phyloP scores from a whole-genome alignment of 2,113 vertebrate genomes.

The Prolemur simus region DNA sequence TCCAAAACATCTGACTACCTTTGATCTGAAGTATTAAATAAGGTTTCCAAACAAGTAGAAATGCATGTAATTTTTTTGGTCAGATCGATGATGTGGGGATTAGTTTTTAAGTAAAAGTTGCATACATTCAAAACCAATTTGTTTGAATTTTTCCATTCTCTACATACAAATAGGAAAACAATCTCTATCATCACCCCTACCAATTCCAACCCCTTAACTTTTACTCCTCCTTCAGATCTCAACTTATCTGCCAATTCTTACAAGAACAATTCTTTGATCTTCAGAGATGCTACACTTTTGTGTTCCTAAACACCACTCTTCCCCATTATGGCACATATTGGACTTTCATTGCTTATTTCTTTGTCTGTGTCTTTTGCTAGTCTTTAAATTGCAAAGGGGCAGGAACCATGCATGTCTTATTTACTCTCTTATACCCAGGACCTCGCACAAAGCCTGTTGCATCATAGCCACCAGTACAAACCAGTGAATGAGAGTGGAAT shows the following conservation, averaged over 20 bases:
- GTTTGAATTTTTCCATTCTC: not conserved
- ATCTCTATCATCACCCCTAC: not conserved
- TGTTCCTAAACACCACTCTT: not conserved
- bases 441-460: not conserved
- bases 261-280: not conserved
- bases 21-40: not conserved
- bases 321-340: not conserved
- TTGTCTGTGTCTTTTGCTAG: not conserved
- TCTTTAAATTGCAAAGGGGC: not conserved
- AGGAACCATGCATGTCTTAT: not conserved
- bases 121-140: not conserved
- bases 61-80: not conserved
- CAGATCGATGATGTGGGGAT: not conserved
- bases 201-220: not conserved
- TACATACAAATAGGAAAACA: not conserved
- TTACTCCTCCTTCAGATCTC: not conserved
- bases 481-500: not conserved
- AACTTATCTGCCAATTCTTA: not conserved
- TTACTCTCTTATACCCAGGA: not conserved
- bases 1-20: not conserved
- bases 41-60: not conserved
- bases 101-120: conserved; percentile 9
- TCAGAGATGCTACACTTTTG: not conserved
- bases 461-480: not conserved
- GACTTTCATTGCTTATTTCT: not conserved